A percentile compares a stretch with the other conserved stretches of the same genome.
These are phyloP conservation scores for Stenopsyche tienmushanensis DNA, from an alignment of 1,140 invertebrate genomes.

Conservation along the genomic window DNA sequence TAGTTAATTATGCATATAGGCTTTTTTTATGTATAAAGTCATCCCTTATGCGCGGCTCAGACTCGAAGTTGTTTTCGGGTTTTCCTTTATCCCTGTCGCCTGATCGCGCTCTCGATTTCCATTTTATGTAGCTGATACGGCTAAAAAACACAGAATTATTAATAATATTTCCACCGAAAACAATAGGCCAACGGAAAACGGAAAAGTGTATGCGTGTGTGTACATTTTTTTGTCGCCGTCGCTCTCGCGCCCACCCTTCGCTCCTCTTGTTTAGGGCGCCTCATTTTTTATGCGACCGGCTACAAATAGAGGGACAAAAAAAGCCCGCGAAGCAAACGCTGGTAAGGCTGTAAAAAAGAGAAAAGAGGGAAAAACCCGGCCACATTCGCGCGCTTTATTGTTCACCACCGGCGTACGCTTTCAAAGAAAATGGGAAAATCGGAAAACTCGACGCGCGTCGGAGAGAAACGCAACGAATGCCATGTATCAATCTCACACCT, in stretches of 20 bases:
- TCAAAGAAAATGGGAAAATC: conserved; percentile 15
- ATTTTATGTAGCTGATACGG: neutral
- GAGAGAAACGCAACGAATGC: neutral
- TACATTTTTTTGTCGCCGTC: neutral
- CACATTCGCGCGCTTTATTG: conserved; percentile 20
- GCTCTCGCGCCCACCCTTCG: neutral
- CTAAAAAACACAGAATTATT: neutral
- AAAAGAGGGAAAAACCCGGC: conserved; percentile 4
- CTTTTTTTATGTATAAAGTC: too few relatives aligned
- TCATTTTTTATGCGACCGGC: conserved; percentile 24
- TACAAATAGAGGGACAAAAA: conserved; percentile 22
- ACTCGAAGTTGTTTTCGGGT: too few relatives aligned
- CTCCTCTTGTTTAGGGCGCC: neutral
- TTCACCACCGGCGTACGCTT: neutral
- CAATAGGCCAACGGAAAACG: neutral
- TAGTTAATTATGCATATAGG: too few relatives aligned
- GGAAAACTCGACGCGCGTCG: conserved; percentile 6
- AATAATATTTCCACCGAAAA: neutral
- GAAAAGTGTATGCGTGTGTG: neutral
- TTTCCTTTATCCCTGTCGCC: too few relatives aligned
- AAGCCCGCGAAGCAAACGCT: neutral
- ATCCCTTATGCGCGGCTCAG: too few relatives aligned
- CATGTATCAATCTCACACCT: too few relatives aligned
- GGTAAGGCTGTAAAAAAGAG: neutral
- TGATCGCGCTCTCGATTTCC: too few relatives aligned